Base-by-base conservation (phyloP, 2,797 vertebrate genomes). In the Pagetopsis macropterus region DNA sequence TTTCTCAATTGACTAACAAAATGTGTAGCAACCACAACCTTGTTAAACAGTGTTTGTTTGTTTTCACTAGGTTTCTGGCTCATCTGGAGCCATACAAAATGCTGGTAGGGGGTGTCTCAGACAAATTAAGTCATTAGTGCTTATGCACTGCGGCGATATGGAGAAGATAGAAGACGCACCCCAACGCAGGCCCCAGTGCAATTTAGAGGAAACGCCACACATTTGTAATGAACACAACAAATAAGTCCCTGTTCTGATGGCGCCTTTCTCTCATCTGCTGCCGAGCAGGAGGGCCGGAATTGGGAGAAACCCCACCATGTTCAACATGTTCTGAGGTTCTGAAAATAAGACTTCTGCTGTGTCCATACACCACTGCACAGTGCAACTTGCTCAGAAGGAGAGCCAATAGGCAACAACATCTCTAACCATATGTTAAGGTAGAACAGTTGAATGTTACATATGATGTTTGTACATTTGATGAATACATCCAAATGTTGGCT, bases 61-160 rank as follows among this genome's bases (percentile, higher is more conserved):
- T 72, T 69, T 71, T 80, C 61, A 64, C 74, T 31, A 72, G 78
- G 68, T 81, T 82, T 90, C 82, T 59, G 85, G 85, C 87, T 91
- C 89, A 89, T 93, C 75, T 76, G 69, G 50, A 85, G 84, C 63
- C 78, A 87, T 84, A 84, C 79, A 79, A 78, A 89, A 84, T 33
- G 72, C 84, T 52, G 55, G 82, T 58, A 70, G 89, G 87, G 86
- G 89, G 88, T 90, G 87, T 92, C 79, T 82, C 63, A 89, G 87
- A 92, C 87, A 92, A 88, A 94, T 94, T 90, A 92, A 93, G 90
- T 87, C 90, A 93, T 90, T 92, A 90, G 74, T 59, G 81, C 85
- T 91, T 92, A 93, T 89, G 88, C 84, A 87, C 85, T 84, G 81
- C 71, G 50, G 79, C 57, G 85, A 92, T 91, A 86, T 87, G 76